A percentile compares a stretch with the other conserved stretches of the same genome.
phyloP scores from a whole-genome alignment of 2,888 invertebrate genomes.

The Athrips mouffetella region DNA sequence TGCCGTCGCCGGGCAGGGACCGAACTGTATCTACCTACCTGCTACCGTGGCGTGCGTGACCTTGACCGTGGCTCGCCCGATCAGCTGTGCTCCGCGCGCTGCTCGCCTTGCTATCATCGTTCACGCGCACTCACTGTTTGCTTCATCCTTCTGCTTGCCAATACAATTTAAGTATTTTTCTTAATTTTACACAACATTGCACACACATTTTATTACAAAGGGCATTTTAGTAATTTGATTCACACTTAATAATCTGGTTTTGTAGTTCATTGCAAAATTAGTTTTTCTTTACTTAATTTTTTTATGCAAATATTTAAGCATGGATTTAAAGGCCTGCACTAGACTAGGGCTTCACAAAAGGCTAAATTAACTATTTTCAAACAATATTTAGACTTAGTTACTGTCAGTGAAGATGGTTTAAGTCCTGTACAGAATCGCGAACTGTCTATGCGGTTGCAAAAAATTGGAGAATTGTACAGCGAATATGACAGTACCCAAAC shows the following conservation, averaged over 20 bases:
- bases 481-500: conserved; percentile 11
- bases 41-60: background rate
- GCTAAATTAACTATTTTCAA: background rate
- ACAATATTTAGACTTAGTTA: background rate
- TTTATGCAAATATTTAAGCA: background rate
- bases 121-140: background rate
- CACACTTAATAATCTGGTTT: too few species aligned
- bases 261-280: background rate
- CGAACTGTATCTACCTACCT: background rate
- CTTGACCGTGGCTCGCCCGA: background rate
- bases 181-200: background rate
- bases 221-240: too few species aligned
- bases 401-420: background rate
- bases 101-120: background rate
- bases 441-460: conserved; percentile 8
- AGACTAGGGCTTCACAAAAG: background rate
- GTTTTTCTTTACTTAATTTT: background rate
- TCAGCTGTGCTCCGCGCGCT: background rate
- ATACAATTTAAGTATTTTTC: background rate
- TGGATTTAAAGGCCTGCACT: background rate
- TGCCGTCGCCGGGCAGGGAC: background rate
- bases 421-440: background rate
- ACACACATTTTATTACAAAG: too few species aligned
- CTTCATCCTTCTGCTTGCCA: background rate
- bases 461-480: conserved; percentile 11